Conservation (phyloP, 2,797 vertebrate genomes). For the Pempheris klunzingeri region DNA sequence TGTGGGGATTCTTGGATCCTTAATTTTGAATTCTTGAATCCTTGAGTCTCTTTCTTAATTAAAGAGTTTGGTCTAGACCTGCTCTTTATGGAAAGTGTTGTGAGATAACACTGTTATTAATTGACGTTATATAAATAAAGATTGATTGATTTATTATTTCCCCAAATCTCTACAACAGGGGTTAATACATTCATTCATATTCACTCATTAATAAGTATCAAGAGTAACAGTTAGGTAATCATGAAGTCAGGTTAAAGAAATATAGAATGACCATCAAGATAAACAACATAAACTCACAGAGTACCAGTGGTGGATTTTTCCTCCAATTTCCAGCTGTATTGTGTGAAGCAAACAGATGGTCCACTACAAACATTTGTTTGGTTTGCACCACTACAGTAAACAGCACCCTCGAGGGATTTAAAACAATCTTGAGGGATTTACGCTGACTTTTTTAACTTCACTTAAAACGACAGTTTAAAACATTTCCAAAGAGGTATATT, state of each 20-base stretch:
- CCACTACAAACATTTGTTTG: not conserved
- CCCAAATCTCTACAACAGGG: no score
- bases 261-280: not conserved
- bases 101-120: no score
- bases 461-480: slow-evolving; percentile 26
- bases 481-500: slow-evolving; percentile 2
- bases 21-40: no score
- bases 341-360: slow-evolving; percentile 14
- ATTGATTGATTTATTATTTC: no score
- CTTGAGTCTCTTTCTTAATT: no score
- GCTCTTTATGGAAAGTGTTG: no score
- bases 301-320: not conserved
- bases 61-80: no score
- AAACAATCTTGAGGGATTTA: slow-evolving; percentile 36
- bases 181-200: no score
- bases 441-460: slow-evolving; percentile 42
- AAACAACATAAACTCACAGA: not conserved
- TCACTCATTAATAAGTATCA: no score
- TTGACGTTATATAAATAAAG: no score
- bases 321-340: not conserved
- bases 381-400: slow-evolving; percentile 7
- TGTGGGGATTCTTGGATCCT: no score
- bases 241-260: not conserved
- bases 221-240: not conserved
- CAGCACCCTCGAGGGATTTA: not conserved